Base-by-base conservation (phyloP, 2,888 invertebrate genomes). In the Neocrepidodera transversa region DNA sequence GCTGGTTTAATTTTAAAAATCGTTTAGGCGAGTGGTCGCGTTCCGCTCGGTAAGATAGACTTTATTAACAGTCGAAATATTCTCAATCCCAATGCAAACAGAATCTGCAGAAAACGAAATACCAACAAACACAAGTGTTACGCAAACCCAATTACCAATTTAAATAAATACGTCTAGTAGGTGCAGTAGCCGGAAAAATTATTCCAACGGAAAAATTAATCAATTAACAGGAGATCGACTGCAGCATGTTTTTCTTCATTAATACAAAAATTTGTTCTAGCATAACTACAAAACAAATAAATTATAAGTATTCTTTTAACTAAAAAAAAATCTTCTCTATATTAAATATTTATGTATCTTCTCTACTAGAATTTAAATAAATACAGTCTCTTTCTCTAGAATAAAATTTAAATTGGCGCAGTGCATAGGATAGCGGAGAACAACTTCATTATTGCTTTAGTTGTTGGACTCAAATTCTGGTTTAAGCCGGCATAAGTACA, bases 131-230 rank as follows among this genome's bases (percentile, higher is more conserved):
- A 51, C 42, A 51, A 51, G 51, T 51, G 51, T 51, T 38, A 51
- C 51, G 40, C 51, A 51, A 51, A 51, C 51, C 51, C 26, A 51
- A 38, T 51, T 51, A 51, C 51, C 11, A 30, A 51, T 51, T 51
- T 40, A 40, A 51, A 48, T 48, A 48, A 48, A 50, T 38, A 36
- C 23, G 1, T 32, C 11, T 32, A 32, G 32, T 32, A 10, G 32
- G 32, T 28, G 28, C 5, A 8, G 28, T 28, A 8, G 6, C 2
- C 28, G 2, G 2, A 28, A 28, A 28, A 28, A 28, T n/a, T n/a
- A n/a, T n/a, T n/a, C n/a, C n/a, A n/a, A n/a, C n/a, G n/a, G n/a
- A n/a, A n/a, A n/a, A n/a, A n/a, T n/a, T n/a, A n/a, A n/a, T n/a
- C n/a, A n/a, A n/a, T n/a, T n/a, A n/a, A n/a, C n/a, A n/a, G n/a